These are phyloP conservation scores for Eristalis intricaria DNA, from an alignment of 2,888 invertebrate species.

Conservation along the genomic window DNA sequence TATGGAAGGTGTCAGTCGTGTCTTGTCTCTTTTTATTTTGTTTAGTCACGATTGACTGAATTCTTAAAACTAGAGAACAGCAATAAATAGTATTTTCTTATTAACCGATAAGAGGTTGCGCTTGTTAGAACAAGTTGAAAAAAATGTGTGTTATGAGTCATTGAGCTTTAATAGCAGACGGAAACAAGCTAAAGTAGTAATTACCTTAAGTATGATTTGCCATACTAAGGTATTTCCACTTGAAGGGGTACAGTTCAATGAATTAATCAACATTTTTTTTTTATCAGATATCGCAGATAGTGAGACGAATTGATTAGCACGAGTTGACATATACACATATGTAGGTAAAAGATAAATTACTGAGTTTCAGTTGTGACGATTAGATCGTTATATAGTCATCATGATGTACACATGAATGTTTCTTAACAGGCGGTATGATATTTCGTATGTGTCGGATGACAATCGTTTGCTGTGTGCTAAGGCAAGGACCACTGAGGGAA, in stretches of 20 bases:
- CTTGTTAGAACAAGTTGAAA: neutral
- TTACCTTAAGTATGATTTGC: constrained; percentile 1
- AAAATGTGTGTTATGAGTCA: constrained; percentile 12
- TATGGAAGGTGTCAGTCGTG: neutral
- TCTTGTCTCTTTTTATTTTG: neutral
- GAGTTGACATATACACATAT: neutral
- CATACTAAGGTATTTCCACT: neutral
- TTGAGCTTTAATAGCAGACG: neutral
- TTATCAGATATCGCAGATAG: constrained; percentile 7
- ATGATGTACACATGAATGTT: neutral
- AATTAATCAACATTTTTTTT: neutral
- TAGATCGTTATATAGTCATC: neutral
- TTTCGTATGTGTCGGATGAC: neutral
- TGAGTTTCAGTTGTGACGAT: neutral
- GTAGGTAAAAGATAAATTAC: neutral
- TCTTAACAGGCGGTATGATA: neutral
- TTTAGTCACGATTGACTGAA: neutral
- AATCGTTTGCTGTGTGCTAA: neutral
- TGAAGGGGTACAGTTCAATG: neutral
- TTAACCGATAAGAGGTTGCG: constrained; percentile 5
- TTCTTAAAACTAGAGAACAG: neutral
- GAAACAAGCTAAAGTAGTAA: constrained; percentile 16
- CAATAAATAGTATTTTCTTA: neutral
- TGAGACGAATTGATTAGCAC: neutral
- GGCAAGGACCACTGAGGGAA: too few relatives aligned